Evolutionary conservation across 2,888 invertebrate species (phyloP), one percentile per base, ranked within the genome.

Genomic region (Dimorphilus gyrociliatus): DNA sequence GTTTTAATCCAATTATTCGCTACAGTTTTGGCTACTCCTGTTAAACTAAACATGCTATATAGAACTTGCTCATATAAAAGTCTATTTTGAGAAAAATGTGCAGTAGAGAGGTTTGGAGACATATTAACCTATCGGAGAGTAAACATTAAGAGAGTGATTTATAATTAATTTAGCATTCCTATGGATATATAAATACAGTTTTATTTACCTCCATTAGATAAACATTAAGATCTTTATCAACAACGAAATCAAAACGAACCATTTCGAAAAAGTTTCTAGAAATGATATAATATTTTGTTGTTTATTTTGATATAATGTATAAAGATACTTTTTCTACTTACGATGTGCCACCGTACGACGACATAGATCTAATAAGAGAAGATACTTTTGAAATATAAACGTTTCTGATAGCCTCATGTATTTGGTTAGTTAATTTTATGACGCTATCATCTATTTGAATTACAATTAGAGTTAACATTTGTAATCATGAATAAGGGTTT

Each of bases 31-130:
- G 53, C 51, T 8, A 88, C 63, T 0, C 88, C 88, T 5, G 81
- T 72, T 21, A 94, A 55, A 16, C 76, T 72, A 31, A 90, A 71
- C 17, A 81, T 54, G 60, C 78, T 84, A 59, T 77, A 85, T 8
- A 92, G 50, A 1, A 92, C 80, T 66, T 92, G 88, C 50, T 90
- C 84, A 51, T 92, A 94, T 1, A 94, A 63, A 17, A 82, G 60
- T 23, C 51, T 50, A 61, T 94, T 94, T 0, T 75, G 78, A n/a
- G 78, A 75, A 57, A 77, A 92, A 63, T 92, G 88, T 0, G 78
- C 78, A 0, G 90, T 85, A 1, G 85, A 85, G 34, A 94, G 69
- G 67, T 94, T 94, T 0, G 94, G 94, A 10, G 88, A 88, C 94
- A 94, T 92, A 53, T 94, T 94, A 1, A 85, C 90, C 69, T 69